A percentile compares a stretch with the other conserved stretches of the same genome.
Evolutionary conservation across 1,140 invertebrate genomes (phyloP).

Genomic region (Polypedilum vanderplanki): DNA sequence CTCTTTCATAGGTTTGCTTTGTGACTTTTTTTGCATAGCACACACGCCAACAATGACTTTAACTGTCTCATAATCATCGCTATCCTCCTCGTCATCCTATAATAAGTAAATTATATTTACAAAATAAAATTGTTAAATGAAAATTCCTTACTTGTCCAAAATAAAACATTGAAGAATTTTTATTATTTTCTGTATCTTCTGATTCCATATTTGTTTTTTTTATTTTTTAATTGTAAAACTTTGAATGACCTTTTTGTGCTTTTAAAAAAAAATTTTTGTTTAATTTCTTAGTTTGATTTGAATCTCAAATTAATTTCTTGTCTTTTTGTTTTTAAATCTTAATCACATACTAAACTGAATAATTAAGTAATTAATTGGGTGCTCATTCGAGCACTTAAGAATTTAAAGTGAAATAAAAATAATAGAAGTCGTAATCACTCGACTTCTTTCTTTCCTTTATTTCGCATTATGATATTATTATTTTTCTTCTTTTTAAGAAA

Average conservation of each 20-base stretch:
- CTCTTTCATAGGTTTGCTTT: slow-evolving; percentile 98
- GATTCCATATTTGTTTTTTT: background rate
- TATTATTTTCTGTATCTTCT: background rate
- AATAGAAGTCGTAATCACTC: too few relatives aligned
- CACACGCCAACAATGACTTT: slow-evolving; percentile 92
- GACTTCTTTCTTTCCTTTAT: too few relatives aligned
- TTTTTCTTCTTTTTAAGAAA: too few relatives aligned
- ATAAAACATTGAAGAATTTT: slow-evolving; percentile 30
- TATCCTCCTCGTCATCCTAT: slow-evolving; percentile 34
- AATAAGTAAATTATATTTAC: background rate
- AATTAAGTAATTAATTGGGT: too few relatives aligned
- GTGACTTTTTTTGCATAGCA: slow-evolving; percentile 98
- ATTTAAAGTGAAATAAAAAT: too few relatives aligned
- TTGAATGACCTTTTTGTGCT: background rate
- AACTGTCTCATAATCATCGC: slow-evolving; percentile 59
- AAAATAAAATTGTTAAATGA: background rate
- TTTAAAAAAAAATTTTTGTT: too few relatives aligned
- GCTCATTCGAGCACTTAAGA: too few relatives aligned
- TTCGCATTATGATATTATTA: too few relatives aligned
- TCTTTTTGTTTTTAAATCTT: too few relatives aligned
- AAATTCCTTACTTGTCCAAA: background rate
- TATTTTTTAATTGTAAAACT: background rate
- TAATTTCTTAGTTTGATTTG: too few relatives aligned
- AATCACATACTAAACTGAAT: too few relatives aligned
- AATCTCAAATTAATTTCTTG: too few relatives aligned